Base-by-base conservation (phyloP, 1,140 invertebrate genomes). In the Zaprionus inermis region DNA sequence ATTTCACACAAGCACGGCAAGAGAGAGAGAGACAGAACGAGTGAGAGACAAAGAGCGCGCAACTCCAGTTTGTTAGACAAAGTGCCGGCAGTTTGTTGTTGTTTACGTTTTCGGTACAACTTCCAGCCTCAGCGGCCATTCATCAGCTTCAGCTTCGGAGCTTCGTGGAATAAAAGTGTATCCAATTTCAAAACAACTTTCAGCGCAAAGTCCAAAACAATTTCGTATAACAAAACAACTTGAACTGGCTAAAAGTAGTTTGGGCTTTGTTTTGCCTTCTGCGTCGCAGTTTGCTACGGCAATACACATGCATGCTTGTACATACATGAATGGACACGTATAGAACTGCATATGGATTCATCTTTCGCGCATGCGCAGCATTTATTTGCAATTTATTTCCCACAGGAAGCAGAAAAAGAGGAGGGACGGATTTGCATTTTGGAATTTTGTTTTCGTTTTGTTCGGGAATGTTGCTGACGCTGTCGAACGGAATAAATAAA, bases 161-260 rank as follows among this genome's bases (percentile, higher is more conserved):
- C 44, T 66, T 74, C 72, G 72, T 18, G 34, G 34, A 36, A 24
- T 36, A 46, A 9, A 16, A 67, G 28, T 32, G 58, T 72, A 72
- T 72, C 70, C 24, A 78, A 81, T 85, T 86, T 85, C 81, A 85
- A 86, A 75, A 75, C 72, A 75, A 70, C 72, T 70, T 70, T 64
- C 41, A 60, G 58, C 32, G 22, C 32, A 30, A 22, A 32, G 38
- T n/a, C 34, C 34, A 11, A 72, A 65, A 54, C 14, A 22, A 28
- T 7, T 16, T 34, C 28, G 11, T 12, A 36, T 36, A 28, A 34
- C 14, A 36, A 20, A 74, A 58, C 20, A 78, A 81, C 75, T 81
- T 70, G 76, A 78, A 86, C 60, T 76, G 71, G 65, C 73, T 52
- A 51, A 69, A 78, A 81, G 78, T 81, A 72, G 78, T 70, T 63